Evolutionary conservation across 2,797 vertebrate genomes (phyloP).

Genomic region (Gallinago stenura): DNA sequence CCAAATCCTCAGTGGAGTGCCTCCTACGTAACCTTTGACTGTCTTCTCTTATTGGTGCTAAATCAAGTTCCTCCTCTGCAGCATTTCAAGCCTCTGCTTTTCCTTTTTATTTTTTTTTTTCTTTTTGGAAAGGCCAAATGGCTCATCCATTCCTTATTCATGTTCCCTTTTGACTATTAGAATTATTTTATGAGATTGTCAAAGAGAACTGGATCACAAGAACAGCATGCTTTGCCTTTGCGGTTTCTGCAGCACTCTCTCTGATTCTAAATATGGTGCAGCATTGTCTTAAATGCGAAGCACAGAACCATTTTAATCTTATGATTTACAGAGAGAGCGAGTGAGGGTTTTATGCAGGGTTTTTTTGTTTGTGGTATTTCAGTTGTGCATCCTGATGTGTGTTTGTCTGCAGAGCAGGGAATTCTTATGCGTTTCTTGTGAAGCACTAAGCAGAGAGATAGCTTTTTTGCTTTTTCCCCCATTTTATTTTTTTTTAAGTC

Average conservation of each 20-base stretch:
- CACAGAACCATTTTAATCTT: background rate
- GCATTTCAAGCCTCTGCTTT: background rate
- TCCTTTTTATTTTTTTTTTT: background rate
- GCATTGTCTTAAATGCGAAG: background rate
- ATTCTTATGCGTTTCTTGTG: background rate
- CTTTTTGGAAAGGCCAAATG: background rate
- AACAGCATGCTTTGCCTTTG: background rate
- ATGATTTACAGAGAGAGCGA: background rate
- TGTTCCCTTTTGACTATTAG: background rate
- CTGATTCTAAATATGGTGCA: background rate
- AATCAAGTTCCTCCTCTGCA: background rate
- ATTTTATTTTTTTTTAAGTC: background rate
- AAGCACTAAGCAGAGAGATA: background rate
- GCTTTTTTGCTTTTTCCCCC: background rate
- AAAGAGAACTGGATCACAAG: background rate
- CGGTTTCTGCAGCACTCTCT: background rate
- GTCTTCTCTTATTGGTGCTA: background rate
- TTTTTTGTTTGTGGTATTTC: background rate
- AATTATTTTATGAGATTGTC: background rate
- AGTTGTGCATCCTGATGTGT: background rate
- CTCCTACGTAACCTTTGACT: background rate
- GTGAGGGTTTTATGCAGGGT: background rate
- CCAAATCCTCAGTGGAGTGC: background rate
- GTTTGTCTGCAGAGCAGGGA: background rate
- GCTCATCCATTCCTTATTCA: background rate